Evolutionary conservation across 2,797 vertebrate species (phyloP).

Genomic region (Smutsia temminckii): DNA sequence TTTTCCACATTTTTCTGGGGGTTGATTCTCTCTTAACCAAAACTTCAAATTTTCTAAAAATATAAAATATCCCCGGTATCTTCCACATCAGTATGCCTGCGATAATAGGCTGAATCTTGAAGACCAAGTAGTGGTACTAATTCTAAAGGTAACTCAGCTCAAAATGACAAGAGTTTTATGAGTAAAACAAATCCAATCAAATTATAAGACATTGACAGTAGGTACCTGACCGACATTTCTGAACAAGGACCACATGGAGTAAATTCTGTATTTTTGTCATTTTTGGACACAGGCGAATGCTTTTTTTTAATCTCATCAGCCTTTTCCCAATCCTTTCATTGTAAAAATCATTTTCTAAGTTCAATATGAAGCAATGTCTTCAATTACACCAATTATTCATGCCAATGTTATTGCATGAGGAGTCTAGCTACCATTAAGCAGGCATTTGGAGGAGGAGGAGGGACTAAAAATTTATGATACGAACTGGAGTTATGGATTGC

Average conservation of each 20-base stretch:
- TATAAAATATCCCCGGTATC: background rate
- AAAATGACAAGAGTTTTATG: constrained; percentile 54
- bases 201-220: constrained; percentile 40
- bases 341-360: constrained; percentile 42
- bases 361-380: constrained; percentile 63
- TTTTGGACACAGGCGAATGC: background rate
- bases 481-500: constrained; percentile 78
- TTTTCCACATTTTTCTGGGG: background rate
- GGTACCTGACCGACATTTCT: background rate
- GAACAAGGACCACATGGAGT: background rate
- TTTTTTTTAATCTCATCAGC: constrained; percentile 42
- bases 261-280: background rate
- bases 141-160: constrained; percentile 52
- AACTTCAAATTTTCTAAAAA: constrained; percentile 67
- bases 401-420: constrained; percentile 61
- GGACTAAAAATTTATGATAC: constrained; percentile 78
- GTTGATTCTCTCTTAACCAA: constrained; percentile 59
- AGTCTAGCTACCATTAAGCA: constrained; percentile 71
- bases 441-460: constrained; percentile 82
- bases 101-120: constrained; percentile 54
- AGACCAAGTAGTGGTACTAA: constrained; percentile 59
- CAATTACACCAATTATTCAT: constrained; percentile 51
- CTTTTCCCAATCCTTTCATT: background rate
- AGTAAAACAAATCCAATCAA: constrained; percentile 68
- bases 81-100: constrained; percentile 62